phyloP scores from a whole-genome alignment of 1,140 invertebrate genomes.

The Lepidostoma basale region DNA sequence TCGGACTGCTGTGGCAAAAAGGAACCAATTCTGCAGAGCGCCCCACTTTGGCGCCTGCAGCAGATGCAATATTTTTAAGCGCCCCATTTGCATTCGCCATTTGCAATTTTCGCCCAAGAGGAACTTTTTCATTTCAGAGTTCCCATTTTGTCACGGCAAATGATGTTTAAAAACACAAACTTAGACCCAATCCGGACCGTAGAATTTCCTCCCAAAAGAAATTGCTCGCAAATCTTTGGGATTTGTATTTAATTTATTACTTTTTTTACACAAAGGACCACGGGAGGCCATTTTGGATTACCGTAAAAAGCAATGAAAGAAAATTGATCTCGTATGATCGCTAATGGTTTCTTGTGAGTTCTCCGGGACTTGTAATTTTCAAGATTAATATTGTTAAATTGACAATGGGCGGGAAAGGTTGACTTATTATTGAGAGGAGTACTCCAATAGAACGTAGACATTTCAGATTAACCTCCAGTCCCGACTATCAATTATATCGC shows the following conservation, averaged over 20 bases:
- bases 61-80: constrained; percentile 18
- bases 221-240: no score
- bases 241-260: no score
- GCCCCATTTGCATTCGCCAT: constrained; percentile 16
- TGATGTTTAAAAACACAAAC: no score
- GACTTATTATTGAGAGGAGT: background rate
- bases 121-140: no score
- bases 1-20: no score
- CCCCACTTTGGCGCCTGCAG: constrained; percentile 10
- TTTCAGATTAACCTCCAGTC: constrained; percentile 27
- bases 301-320: background rate
- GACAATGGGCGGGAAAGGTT: background rate
- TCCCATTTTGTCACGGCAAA: no score
- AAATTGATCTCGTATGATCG: background rate
- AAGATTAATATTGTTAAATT: background rate
- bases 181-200: no score
- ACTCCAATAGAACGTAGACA: background rate
- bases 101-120: background rate
- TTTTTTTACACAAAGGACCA: no score
- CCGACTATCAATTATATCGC: constrained; percentile 37
- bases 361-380: background rate
- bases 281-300: no score
- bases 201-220: no score
- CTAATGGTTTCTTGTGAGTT: background rate
- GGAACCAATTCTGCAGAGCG: background rate